Evolutionary conservation across 2,113 vertebrate genomes (phyloP).

Genomic region (Tauraco erythrolophus): DNA sequence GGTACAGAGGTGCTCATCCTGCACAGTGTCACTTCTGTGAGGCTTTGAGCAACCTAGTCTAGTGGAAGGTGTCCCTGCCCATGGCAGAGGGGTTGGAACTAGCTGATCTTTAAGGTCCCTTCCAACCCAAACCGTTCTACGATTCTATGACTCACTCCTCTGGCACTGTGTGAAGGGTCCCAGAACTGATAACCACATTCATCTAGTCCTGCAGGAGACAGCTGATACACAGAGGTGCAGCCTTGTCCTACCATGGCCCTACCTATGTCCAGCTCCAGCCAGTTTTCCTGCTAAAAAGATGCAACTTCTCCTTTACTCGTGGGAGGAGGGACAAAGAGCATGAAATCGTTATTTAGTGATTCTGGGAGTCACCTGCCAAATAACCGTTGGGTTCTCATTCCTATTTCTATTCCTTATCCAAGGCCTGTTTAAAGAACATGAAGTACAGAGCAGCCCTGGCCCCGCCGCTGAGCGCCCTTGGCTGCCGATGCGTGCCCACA

Average conservation of each 20-base stretch:
- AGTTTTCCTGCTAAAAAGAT: background rate
- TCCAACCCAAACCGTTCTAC: too few species aligned
- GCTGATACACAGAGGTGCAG: background rate
- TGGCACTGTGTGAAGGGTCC: too few species aligned
- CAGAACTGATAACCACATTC: too few species aligned
- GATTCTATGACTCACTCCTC: too few species aligned
- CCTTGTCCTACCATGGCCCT: background rate
- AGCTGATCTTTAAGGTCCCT: too few species aligned
- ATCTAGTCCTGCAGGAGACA: too few species aligned
- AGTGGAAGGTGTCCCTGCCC: too few species aligned
- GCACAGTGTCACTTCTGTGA: too few species aligned
- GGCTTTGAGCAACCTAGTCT: too few species aligned
- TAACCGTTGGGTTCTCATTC: background rate
- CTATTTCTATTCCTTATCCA: background rate
- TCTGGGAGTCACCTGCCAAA: background rate
- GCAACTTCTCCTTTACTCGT: background rate
- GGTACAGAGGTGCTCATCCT: too few species aligned
- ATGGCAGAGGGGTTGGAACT: too few species aligned
- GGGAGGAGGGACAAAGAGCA: background rate
- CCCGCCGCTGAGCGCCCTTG: rapidly evolving
- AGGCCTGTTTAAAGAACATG: background rate
- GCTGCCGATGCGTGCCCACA: background rate
- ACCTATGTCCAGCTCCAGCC: background rate
- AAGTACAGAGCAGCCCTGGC: background rate
- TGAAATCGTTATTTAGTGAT: background rate